Evolutionary conservation across 2,888 invertebrate genomes (phyloP), one percentile per base, ranked within the genome.

Genomic region (Caradrina kadenii): DNA sequence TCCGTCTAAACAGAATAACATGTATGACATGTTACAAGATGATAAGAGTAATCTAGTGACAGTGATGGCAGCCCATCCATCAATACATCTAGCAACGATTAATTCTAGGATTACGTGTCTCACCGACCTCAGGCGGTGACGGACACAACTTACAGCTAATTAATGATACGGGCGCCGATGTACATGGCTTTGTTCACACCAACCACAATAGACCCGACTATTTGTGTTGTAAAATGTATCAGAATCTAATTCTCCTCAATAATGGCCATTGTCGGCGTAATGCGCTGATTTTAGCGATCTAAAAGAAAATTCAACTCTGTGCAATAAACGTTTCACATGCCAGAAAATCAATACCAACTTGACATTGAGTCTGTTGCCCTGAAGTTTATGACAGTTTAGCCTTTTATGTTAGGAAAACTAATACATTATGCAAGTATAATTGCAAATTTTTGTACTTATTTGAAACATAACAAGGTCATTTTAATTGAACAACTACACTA

Each of bases 61-160:
- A 52, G 63, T 13, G 50, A 59, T 45, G 21, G 48, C 31, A 59
- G 39, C 6, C 17, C 59, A 62, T 63, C 39, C 53, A 19, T 58
- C 64, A 81, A 71, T 67, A 59, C 39, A 72, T 66, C 50, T 22
- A 64, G 62, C 63, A 26, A 69, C 65, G 15, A 69, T 71, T 77
- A 71, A 58, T 63, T 50, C 39, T 15, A 62, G 64, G 61, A 72
- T 79, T 69, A 68, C 61, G 53, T 64, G 31, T 49, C 67, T 66
- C 54, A 49, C 62, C 35, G 21, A 71, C 49, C 61, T 69, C 49
- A 66, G 8, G 56, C 76, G 80, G 53, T 54, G 76, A 75, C 63
- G 58, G 54, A 50, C 48, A 63, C 53, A 62, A 64, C 26, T 62
- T 50, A 63, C 64, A 50, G 21, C 13, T 68, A 53, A 81, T 77